phyloP scores from a whole-genome alignment of 2,888 invertebrate genomes.

The Ochropleura leucogaster region DNA sequence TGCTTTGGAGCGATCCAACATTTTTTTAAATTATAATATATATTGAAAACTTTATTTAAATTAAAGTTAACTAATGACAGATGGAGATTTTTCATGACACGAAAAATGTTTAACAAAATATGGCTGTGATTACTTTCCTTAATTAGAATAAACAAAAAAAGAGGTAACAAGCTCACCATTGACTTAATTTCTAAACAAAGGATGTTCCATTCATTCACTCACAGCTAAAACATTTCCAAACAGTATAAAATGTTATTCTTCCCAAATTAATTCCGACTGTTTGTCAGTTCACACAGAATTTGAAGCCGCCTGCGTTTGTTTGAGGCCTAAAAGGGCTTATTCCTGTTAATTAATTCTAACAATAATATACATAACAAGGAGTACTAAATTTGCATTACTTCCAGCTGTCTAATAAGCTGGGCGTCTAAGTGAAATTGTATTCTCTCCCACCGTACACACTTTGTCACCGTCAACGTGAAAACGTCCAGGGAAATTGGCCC shows the following conservation, averaged over 20 bases:
- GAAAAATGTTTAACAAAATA: not conserved
- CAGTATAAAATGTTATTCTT: constrained; percentile 34
- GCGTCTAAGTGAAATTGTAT: constrained; percentile 83
- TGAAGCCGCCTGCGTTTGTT: constrained; percentile 52
- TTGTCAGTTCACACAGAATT: constrained; percentile 49
- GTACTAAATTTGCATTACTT: constrained; percentile 80
- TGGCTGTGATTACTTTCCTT: not conserved
- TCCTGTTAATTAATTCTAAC: constrained; percentile 64
- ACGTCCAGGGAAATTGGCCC: constrained; percentile 87
- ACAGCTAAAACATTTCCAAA: constrained; percentile 20
- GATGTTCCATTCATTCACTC: constrained; percentile 15
- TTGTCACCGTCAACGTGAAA: constrained; percentile 87
- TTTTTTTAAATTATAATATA: too few relatives aligned
- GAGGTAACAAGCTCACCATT: not conserved
- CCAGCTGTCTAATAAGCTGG: constrained; percentile 81
- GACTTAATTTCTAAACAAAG: constrained; percentile 20
- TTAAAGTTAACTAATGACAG: not conserved
- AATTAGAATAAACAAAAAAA: not conserved
- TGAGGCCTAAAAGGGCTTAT: constrained; percentile 55
- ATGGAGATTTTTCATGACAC: not conserved
- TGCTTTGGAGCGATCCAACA: too few relatives aligned
- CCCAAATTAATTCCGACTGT: constrained; percentile 46
- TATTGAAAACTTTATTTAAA: not conserved
- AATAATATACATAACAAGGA: constrained; percentile 64
- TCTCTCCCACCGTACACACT: constrained; percentile 78